These are phyloP conservation scores for Lottia scabra DNA, from an alignment of 2,888 invertebrate species.

Conservation along the genomic window DNA sequence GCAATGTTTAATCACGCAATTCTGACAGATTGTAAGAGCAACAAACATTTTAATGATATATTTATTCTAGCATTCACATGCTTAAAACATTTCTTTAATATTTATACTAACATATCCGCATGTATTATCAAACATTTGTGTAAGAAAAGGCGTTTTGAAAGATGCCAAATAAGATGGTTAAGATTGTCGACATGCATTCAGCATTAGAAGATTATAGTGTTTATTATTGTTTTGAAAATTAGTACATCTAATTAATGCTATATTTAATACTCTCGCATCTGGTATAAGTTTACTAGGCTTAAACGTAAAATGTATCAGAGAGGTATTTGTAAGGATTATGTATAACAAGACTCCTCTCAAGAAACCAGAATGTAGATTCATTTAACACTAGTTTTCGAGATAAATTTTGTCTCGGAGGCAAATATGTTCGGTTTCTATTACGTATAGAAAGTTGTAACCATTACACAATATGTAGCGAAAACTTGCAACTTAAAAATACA, in stretches of 20 bases:
- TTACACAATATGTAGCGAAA: too few species aligned
- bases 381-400: too few species aligned
- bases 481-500: too few species aligned
- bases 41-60: conserved; percentile 7
- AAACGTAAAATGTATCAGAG: too few species aligned
- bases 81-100: background rate
- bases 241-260: background rate
- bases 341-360: too few species aligned
- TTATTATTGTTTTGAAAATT: background rate
- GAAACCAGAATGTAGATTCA: too few species aligned
- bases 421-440: too few species aligned
- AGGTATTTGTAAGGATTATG: too few species aligned
- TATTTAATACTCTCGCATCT: too few species aligned
- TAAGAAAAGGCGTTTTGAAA: background rate
- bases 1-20: background rate
- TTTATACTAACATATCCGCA: background rate
- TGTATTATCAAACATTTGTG: conserved; percentile 1
- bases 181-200: background rate
- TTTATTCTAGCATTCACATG: background rate
- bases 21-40: background rate
- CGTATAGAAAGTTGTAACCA: too few species aligned
- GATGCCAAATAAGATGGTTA: background rate
- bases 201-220: background rate
- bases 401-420: too few species aligned
- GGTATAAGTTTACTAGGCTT: too few species aligned